phyloP scores from a whole-genome alignment of 2,888 invertebrate genomes.

The Netelia melanura region DNA sequence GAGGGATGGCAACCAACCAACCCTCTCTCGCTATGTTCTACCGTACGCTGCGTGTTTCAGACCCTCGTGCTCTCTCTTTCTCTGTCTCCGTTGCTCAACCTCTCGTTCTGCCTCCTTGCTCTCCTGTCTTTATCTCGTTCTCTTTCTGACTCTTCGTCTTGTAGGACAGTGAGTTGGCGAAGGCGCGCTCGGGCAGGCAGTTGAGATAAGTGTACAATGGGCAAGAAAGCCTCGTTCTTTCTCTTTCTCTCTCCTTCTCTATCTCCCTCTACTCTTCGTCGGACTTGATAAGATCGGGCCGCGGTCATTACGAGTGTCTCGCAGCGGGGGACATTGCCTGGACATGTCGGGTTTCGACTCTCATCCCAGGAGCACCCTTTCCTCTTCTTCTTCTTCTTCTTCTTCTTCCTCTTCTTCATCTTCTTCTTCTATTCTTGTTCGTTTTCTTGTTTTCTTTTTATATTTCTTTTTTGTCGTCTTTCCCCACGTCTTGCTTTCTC shows the following conservation, averaged over 20 bases:
- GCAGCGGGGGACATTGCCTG: conserved; percentile 79
- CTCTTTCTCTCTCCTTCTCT: conserved; percentile 12
- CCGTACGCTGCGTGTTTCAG: conserved; percentile 42
- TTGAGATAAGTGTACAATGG: conserved; percentile 80
- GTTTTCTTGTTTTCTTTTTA: conserved; percentile 58
- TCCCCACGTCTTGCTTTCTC: conserved; percentile 52
- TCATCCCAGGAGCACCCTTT: conserved; percentile 75
- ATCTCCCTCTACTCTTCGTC: conserved; percentile 42
- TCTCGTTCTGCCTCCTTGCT: conserved; percentile 16
- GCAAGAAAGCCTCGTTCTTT: conserved; percentile 70
- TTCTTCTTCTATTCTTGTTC: conserved; percentile 51
- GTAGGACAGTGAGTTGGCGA: conserved; percentile 69
- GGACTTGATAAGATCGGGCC: conserved; percentile 80
- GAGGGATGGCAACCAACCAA: conserved; percentile 50
- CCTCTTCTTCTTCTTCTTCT: conserved; percentile 60
- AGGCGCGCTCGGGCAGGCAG: conserved; percentile 69
- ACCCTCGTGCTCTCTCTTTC: conserved; percentile 16
- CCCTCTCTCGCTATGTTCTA: conserved; percentile 56
- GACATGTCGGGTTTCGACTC: conserved; percentile 81
- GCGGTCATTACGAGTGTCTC: conserved; percentile 82
- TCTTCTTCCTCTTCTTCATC: conserved; percentile 53
- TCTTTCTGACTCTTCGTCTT: conserved; percentile 38
- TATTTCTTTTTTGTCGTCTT: conserved; percentile 53
- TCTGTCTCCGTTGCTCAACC: conserved; percentile 37
- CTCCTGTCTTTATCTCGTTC: conserved; percentile 2